A percentile compares a stretch with the other conserved stretches of the same genome.
Conservation (phyloP, 2,888 invertebrate genomes). For the Monochamus alternatus region DNA sequence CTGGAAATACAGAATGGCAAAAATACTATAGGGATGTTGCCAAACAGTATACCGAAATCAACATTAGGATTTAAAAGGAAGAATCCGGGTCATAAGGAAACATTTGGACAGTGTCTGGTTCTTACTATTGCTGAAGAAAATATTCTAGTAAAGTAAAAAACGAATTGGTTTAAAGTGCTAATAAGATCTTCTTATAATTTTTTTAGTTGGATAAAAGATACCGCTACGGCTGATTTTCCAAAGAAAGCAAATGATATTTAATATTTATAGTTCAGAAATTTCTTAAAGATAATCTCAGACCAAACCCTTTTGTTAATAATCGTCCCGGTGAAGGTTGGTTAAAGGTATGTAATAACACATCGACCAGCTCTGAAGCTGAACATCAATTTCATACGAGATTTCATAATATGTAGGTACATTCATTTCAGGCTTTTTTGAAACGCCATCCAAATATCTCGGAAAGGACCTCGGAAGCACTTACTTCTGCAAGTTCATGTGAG, state of each 20-base stretch:
- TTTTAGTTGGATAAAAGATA: slow-evolving; percentile 23
- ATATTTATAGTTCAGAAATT: slow-evolving; percentile 3
- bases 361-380: slow-evolving; percentile 20
- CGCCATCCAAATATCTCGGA: slow-evolving; percentile 6
- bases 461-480: slow-evolving; percentile 12
- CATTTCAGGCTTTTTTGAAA: slow-evolving; percentile 9
- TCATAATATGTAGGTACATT: slow-evolving; percentile 8
- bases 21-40: slow-evolving; percentile 10
- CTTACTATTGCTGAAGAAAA: slow-evolving; percentile 14
- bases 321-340: slow-evolving; percentile 1
- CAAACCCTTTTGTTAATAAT: slow-evolving; percentile 16
- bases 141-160: slow-evolving; percentile 16
- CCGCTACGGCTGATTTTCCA: slow-evolving; percentile 12
- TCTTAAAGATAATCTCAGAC: slow-evolving; percentile 12
- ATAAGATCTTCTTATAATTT: slow-evolving; percentile 1
- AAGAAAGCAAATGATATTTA: slow-evolving; percentile 14
- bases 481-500: slow-evolving; percentile 18
- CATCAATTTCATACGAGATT: slow-evolving; percentile 20
- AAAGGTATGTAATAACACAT: slow-evolving; percentile 18
- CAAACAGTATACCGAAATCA: slow-evolving; percentile 16
- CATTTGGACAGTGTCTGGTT: slow-evolving; percentile 13
- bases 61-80: slow-evolving; percentile 20
- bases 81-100: slow-evolving; percentile 20
- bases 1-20: slow-evolving; percentile 15
- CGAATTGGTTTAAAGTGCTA: slow-evolving; percentile 8